Evolutionary conservation across 2,113 vertebrate species (phyloP).

Genomic region (Fulica atra): DNA sequence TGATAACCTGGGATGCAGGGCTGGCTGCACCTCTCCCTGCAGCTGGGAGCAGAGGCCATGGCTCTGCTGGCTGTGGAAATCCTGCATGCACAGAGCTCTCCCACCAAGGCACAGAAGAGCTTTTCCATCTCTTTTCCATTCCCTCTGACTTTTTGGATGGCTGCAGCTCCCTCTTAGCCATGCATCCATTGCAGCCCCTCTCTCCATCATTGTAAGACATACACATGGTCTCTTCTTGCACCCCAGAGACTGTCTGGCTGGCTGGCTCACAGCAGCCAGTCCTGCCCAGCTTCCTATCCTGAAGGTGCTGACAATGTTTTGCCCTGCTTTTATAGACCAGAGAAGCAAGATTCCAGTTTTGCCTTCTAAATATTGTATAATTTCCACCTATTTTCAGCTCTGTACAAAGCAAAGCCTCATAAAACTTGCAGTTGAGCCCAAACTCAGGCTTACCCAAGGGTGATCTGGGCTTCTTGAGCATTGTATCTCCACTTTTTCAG

Average conservation of each 20-base stretch:
- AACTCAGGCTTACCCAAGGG: neutral
- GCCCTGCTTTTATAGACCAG: neutral
- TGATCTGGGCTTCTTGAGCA: neutral
- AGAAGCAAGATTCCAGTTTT: neutral
- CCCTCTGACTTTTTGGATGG: neutral
- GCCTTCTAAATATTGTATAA: neutral
- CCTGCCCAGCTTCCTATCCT: neutral
- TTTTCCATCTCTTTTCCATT: neutral
- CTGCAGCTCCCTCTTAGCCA: neutral
- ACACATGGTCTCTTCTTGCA: neutral
- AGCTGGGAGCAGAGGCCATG: neutral
- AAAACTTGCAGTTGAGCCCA: neutral
- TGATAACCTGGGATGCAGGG: accelerated
- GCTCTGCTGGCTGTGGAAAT: neutral
- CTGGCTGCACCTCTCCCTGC: neutral
- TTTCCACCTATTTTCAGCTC: neutral
- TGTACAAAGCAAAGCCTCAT: neutral
- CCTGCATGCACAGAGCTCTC: neutral
- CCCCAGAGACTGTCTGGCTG: neutral
- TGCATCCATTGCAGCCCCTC: neutral
- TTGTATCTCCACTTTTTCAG: neutral
- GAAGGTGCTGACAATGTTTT: neutral
- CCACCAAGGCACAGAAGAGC: neutral
- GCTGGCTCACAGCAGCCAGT: neutral
- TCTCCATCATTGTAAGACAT: neutral